A percentile compares a stretch with the other conserved stretches of the same genome.
Evolutionary conservation across 2,888 invertebrate genomes (phyloP).

Genomic region (Ophion costatus): DNA sequence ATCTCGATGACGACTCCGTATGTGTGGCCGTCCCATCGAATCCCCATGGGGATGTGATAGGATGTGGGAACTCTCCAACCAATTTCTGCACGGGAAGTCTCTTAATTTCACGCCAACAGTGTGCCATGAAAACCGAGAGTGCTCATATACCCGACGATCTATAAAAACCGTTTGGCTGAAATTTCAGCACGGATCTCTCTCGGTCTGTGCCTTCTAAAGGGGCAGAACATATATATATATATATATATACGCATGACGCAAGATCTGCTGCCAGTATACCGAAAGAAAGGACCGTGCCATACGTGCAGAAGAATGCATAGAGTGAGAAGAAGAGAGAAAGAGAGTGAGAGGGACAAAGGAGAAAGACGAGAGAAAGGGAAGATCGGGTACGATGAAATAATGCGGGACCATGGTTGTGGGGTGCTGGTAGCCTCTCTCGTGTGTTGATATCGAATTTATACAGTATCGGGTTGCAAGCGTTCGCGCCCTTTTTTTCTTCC

Average conservation of each 20-base stretch:
- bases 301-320: not conserved
- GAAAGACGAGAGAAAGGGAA: constrained; percentile 24
- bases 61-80: too few relatives aligned
- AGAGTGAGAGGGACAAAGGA: constrained; percentile 18
- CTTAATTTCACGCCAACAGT: constrained; percentile 46
- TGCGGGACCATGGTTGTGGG: constrained; percentile 73
- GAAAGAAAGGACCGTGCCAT: not conserved
- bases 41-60: too few relatives aligned
- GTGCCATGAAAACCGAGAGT: constrained; percentile 22
- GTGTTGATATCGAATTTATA: constrained; percentile 82
- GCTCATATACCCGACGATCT: constrained; percentile 39
- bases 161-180: constrained; percentile 69
- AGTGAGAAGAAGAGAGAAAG: constrained; percentile 30
- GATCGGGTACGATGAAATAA: constrained; percentile 58
- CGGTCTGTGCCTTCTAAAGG: constrained; percentile 57
- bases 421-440: constrained; percentile 56
- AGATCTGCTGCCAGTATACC: constrained; percentile 55
- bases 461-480: constrained; percentile 78
- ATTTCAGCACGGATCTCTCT: constrained; percentile 75
- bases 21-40: too few relatives aligned
- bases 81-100: not conserved
- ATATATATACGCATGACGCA: constrained; percentile 35
- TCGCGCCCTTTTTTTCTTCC: constrained; percentile 36
- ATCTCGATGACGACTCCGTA: too few relatives aligned
- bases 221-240: constrained; percentile 19